phyloP scores from a whole-genome alignment of 1,140 invertebrate genomes.

The Periplaneta americana region DNA sequence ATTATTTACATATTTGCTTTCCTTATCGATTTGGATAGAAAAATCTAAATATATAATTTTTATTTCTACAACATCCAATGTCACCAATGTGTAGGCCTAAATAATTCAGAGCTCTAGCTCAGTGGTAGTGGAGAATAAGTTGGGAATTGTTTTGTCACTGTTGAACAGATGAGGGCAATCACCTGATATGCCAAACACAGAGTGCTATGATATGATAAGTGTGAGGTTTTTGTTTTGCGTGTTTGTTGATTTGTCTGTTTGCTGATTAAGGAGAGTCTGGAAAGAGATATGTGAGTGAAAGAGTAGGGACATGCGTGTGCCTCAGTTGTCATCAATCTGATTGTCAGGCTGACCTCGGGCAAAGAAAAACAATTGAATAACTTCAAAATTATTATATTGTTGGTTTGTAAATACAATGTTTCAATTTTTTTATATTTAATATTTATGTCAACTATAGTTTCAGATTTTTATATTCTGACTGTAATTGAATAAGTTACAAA shows the following conservation, averaged over 20 bases:
- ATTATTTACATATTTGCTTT: no score
- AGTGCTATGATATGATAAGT: not conserved
- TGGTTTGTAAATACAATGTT: no score
- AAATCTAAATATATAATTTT: no score
- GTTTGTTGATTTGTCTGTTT: not conserved
- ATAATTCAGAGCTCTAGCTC: no score
- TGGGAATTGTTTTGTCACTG: no score
- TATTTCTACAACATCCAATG: no score
- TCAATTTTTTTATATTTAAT: not conserved
- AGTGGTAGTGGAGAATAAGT: no score
- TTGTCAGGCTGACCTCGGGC: not conserved
- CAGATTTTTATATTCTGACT: no score
- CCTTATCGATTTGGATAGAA: not conserved
- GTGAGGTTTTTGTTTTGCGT: not conserved
- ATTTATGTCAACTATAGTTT: no score
- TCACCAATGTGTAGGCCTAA: no score
- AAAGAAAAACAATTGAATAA: not conserved
- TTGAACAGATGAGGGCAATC: not conserved
- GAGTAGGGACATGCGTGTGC: not conserved
- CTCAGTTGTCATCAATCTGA: not conserved
- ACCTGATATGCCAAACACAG: not conserved
- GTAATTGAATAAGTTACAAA: no score
- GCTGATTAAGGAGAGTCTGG: not conserved
- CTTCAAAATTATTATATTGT: no score
- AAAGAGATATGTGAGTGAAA: not conserved